These are phyloP conservation scores for Diplodus sargus DNA, from an alignment of 2,797 vertebrate species.

Conservation along the genomic window DNA sequence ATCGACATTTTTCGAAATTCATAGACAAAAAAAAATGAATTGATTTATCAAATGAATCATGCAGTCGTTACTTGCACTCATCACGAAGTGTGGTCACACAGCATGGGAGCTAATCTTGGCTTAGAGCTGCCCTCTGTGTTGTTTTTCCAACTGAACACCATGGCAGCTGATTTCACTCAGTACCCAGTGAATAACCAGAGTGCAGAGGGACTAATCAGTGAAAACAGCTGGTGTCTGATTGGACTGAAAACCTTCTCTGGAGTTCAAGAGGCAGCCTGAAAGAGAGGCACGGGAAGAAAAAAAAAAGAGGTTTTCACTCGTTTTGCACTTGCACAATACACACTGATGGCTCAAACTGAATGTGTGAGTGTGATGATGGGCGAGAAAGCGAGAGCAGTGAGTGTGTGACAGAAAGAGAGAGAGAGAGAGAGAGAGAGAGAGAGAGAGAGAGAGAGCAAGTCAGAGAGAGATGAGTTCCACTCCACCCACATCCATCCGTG, in stretches of 20 bases:
- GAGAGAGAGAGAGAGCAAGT: conserved; percentile 21
- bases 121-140: neutral
- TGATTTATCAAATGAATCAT: no score
- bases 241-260: conserved; percentile 45
- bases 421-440: neutral
- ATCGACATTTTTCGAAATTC: no score
- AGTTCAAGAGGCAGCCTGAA: conserved; percentile 33
- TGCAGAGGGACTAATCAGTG: conserved; percentile 66
- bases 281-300: conserved; percentile 7
- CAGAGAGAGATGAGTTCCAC: conserved; percentile 72
- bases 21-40: no score
- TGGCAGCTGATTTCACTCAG: conserved; percentile 66
- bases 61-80: neutral
- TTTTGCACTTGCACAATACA: conserved; percentile 52
- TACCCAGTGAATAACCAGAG: conserved; percentile 24
- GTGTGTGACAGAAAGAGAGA: neutral
- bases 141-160: neutral
- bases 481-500: conserved; percentile 80
- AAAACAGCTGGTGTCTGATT: conserved; percentile 70
- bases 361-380: conserved; percentile 50
- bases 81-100: neutral
- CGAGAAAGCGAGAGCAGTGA: conserved; percentile 51
- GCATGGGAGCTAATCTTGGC: neutral
- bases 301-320: conserved; percentile 20
- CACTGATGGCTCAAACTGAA: conserved; percentile 38